Percentiles rank a stretch among this genome's conserved stretches.
Evolutionary conservation across 2,113 vertebrate genomes (phyloP).

Genomic region (Oceanodroma tethys): DNA sequence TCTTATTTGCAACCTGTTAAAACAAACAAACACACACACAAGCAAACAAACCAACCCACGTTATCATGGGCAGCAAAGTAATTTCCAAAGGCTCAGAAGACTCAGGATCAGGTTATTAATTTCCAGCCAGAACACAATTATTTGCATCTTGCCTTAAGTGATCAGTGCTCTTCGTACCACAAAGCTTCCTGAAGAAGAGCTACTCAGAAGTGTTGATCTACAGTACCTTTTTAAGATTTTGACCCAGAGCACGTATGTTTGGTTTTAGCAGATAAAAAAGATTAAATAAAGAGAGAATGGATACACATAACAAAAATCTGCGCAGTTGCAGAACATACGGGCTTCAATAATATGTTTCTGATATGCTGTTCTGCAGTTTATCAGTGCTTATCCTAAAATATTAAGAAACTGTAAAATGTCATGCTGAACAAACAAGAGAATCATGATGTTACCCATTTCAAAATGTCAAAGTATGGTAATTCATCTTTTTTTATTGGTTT

Average conservation of each 20-base stretch:
- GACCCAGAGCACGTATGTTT: background rate
- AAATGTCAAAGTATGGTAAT: background rate
- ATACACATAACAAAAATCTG: background rate
- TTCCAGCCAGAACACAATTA: background rate
- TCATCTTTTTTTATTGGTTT: background rate
- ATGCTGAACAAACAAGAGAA: background rate
- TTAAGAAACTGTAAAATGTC: background rate
- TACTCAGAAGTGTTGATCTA: background rate
- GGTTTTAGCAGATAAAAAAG: background rate
- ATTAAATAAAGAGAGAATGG: background rate
- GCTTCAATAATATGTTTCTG: background rate
- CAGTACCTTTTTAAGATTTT: background rate
- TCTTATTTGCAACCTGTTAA: background rate
- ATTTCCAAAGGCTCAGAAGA: background rate
- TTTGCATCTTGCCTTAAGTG: background rate
- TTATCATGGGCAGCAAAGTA: background rate
- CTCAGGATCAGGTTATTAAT: background rate
- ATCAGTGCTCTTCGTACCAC: background rate
- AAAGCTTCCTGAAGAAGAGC: background rate
- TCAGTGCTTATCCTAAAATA: background rate
- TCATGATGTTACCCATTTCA: background rate
- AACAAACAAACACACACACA: background rate
- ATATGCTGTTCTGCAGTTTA: background rate
- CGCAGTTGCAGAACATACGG: background rate
- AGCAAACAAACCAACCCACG: background rate